Base-by-base conservation (phyloP, 2,113 vertebrate genomes). In the Poecilia latipinna region DNA sequence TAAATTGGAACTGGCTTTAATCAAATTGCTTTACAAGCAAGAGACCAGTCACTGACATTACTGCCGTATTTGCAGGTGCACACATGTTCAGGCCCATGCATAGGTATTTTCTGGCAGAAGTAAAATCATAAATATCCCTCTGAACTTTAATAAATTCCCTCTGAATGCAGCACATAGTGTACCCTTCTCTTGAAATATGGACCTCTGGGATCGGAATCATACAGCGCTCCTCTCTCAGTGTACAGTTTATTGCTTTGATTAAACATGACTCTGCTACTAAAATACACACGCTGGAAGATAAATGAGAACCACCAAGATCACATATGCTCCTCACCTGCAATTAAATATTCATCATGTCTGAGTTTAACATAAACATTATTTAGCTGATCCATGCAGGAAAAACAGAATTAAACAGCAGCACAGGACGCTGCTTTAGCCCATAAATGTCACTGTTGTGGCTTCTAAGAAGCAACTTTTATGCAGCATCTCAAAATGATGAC, bases 151-250 rank as follows among this genome's bases (percentile, higher is more conserved):
- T 89, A 80, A 86, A 90, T 88, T 79, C 67, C 70, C 82, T 61
- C 74, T 75, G 75, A 86, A 82, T 80, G 77, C 70, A 77, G 80
- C 66, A 82, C 83, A 87, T 67, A 61, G 76, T 74, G 86, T 80
- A 65, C 70, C 72, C 74, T 70, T 80, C 82, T 70, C 69, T 83
- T 90, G 87, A 92, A 91, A 88, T 91, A 90, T 86, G 77, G 86
- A 68, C 72, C 68, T 15, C 22, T 69, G 75, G 74, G 79, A 85
- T 35, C 61, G 15, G 51, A 86, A 77, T 83, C 82, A 77, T 81
- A 69, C 79, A 48, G 77, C 12, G 64, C 79, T 81, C 74, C 80
- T 90, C 79, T 88, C 74, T 68, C 64, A 19, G 48, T 65, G 68
- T 84, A 77, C 84, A 84, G 70, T 91, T 90, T 90, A 89, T 82